Percentiles rank a stretch among this genome's conserved stretches.
phyloP scores from a whole-genome alignment of 2,113 vertebrate genomes.

The Tetraodon nigroviridis region DNA sequence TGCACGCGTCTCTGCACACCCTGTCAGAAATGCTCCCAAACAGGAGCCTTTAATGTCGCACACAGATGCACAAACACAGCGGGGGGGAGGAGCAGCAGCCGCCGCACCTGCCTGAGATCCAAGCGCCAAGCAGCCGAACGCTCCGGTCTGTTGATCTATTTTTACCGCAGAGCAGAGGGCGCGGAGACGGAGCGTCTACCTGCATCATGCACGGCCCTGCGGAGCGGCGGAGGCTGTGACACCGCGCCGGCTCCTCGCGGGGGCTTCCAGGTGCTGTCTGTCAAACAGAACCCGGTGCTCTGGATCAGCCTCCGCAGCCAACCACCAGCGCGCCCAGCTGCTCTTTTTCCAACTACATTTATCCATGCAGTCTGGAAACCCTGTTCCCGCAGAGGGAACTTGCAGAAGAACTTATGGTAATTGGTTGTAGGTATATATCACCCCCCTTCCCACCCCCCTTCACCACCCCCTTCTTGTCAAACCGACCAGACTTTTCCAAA shows the following conservation, averaged over 20 bases:
- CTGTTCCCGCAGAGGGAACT: not conserved
- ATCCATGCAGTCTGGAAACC: not conserved
- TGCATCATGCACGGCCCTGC: constrained; percentile 72
- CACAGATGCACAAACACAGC: constrained; percentile 36
- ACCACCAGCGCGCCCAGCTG: constrained; percentile 27
- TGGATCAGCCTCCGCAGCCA: constrained; percentile 27
- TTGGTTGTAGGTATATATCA: not conserved
- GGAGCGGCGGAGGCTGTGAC: constrained; percentile 55
- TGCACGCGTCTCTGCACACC: constrained; percentile 4
- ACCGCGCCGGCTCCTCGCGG: constrained; percentile 22
- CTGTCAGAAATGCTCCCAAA: constrained; percentile 36
- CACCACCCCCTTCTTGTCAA: too few relatives aligned
- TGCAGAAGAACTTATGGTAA: not conserved
- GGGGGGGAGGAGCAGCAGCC: constrained; percentile 28
- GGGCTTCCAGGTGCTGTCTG: constrained; percentile 48
- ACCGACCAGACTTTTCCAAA: too few relatives aligned
- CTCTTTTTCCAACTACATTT: not conserved
- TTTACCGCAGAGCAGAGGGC: constrained; percentile 66
- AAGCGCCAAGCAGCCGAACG: constrained; percentile 52
- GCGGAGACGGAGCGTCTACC: constrained; percentile 39
- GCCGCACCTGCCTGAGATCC: constrained; percentile 58
- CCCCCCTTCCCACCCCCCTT: not conserved
- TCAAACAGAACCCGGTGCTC: constrained; percentile 32
- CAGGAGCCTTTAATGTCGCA: constrained; percentile 21
- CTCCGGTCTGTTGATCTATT: constrained; percentile 73